Evolutionary conservation across 2,888 invertebrate species (phyloP).

Genomic region (Diaperis boleti): DNA sequence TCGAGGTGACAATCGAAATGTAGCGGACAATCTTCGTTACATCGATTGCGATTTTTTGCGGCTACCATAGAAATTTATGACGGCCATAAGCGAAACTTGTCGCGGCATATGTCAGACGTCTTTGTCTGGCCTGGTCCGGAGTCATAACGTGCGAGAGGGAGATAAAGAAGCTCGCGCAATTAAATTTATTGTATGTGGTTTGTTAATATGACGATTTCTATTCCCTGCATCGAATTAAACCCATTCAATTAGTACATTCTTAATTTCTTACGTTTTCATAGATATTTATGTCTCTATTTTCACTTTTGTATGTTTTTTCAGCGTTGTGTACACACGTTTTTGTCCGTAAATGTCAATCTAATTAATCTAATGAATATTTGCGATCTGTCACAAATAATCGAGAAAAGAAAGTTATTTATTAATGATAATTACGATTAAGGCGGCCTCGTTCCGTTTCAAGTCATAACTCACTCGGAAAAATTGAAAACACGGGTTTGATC

Average conservation of each 20-base stretch:
- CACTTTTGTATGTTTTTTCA: constrained; percentile 45
- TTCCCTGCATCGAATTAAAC: constrained; percentile 61
- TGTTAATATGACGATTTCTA: constrained; percentile 63
- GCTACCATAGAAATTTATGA: constrained; percentile 37
- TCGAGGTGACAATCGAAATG: constrained; percentile 26
- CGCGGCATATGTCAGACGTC: constrained; percentile 35
- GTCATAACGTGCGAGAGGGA: constrained; percentile 41
- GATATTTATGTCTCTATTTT: constrained; percentile 61
- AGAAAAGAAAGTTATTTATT: constrained; percentile 40
- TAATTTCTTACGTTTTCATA: constrained; percentile 56
- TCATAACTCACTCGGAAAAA: neutral
- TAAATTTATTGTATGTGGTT: constrained; percentile 55
- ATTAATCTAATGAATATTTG: constrained; percentile 40
- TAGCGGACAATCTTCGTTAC: constrained; percentile 12
- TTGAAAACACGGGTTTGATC: neutral
- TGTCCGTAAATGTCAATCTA: constrained; percentile 38
- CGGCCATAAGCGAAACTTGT: constrained; percentile 39
- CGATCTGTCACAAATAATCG: constrained; percentile 30
- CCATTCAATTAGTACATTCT: constrained; percentile 62
- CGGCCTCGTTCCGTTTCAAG: constrained; percentile 23
- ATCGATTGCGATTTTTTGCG: constrained; percentile 17
- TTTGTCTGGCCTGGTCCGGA: constrained; percentile 41
- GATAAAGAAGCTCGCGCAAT: constrained; percentile 44
- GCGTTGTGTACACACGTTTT: constrained; percentile 24
- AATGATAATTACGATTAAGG: constrained; percentile 30